Evolutionary conservation across 2,797 vertebrate genomes (phyloP).

Genomic region (Acrossocheilus wenchowensis): DNA sequence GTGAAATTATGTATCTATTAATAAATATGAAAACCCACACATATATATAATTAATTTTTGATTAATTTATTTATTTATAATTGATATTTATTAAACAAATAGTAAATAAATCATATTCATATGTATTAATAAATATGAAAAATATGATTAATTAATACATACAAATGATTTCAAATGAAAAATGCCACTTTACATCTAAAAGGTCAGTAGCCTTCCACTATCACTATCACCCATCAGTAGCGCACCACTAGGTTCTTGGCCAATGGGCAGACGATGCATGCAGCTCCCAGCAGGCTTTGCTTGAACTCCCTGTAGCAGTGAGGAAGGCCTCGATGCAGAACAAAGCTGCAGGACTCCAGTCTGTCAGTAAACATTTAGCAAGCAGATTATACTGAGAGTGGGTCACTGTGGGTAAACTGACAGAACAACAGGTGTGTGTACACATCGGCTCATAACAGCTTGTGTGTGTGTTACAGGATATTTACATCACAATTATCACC

Average conservation of each 20-base stretch:
- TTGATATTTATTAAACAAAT: no score
- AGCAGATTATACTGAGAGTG: conserved; percentile 44
- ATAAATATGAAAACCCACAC: background rate
- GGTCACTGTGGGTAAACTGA: conserved; percentile 51
- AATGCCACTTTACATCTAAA: background rate
- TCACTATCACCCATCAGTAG: background rate
- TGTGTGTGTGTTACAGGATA: background rate
- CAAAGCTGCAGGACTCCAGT: conserved; percentile 44
- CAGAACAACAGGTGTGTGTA: conserved; percentile 25
- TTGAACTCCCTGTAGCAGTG: conserved; percentile 32
- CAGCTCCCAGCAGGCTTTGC: conserved; percentile 40
- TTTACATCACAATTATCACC: background rate
- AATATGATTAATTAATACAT: background rate
- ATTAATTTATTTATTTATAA: no score
- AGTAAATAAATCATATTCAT: no score
- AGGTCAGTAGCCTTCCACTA: background rate
- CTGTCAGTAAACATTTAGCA: conserved; percentile 55
- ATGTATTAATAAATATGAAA: no score
- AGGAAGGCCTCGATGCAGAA: conserved; percentile 27
- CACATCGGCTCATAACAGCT: conserved; percentile 18
- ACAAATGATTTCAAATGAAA: background rate
- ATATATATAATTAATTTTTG: no score
- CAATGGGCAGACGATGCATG: conserved; percentile 1
- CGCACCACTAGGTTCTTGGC: conserved; percentile 11
- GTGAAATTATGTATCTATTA: background rate